Conservation (phyloP, 2,888 invertebrate species). For the Coleophora deauratella region DNA sequence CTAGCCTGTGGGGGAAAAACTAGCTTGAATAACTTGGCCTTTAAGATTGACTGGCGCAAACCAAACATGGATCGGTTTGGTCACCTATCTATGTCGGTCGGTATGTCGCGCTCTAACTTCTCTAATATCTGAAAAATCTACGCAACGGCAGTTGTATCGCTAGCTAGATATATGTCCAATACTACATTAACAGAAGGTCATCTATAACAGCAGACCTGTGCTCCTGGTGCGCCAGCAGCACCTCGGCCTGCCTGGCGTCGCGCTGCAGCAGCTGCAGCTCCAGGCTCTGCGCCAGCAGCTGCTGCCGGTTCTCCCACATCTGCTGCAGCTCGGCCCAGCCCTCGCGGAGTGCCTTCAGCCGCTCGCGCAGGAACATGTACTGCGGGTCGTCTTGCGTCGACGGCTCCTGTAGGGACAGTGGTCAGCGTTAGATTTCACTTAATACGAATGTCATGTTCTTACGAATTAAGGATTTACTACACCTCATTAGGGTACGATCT, state of each 20-base stretch:
- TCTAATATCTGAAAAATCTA: too few relatives aligned
- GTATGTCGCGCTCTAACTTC: too few relatives aligned
- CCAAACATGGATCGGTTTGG: too few relatives aligned
- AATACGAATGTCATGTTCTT: too few relatives aligned
- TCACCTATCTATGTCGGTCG: too few relatives aligned
- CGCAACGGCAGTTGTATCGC: too few relatives aligned
- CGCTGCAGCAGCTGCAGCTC: constrained; percentile 96
- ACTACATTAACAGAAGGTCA: too few relatives aligned
- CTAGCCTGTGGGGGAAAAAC: constrained; percentile 65
- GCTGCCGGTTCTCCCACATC: constrained; percentile 99
- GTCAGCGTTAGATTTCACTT: background rate
- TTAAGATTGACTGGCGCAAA: too few relatives aligned
- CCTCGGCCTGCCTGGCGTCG: constrained; percentile 98
- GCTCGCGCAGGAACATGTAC: constrained; percentile 99
- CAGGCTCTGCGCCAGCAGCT: constrained; percentile 93
- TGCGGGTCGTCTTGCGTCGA: constrained; percentile 96
- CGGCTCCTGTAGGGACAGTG: constrained; percentile 72
- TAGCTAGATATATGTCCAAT: too few relatives aligned
- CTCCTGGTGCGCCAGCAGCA: constrained; percentile 97
- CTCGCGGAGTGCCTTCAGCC: constrained; percentile 97
- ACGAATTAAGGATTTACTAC: too few relatives aligned
- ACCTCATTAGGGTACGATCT: too few relatives aligned
- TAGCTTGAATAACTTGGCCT: background rate
- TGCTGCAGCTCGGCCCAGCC: constrained; percentile 99
- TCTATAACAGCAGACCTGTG: constrained; percentile 75